Percentiles rank a stretch among this genome's conserved stretches.
Conservation (phyloP, 2,797 vertebrate species). For the Geotria australis region DNA sequence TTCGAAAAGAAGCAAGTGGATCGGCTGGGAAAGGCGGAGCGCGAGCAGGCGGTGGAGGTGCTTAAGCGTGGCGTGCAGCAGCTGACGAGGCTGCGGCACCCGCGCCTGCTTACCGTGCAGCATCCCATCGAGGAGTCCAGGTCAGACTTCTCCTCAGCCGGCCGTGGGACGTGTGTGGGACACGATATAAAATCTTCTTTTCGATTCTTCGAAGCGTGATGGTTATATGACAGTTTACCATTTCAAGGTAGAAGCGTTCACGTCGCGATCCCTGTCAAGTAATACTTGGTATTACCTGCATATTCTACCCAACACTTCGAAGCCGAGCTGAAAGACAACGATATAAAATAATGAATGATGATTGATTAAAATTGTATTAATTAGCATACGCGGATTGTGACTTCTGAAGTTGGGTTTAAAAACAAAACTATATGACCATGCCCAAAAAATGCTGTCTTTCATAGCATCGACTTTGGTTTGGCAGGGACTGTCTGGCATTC, state of each 20-base stretch:
- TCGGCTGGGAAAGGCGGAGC: slow-evolving; percentile 86
- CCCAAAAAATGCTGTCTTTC: too few relatives aligned
- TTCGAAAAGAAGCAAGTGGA: slow-evolving; percentile 91
- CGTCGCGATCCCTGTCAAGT: too few relatives aligned
- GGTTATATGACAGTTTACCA: too few relatives aligned
- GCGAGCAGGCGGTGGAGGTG: slow-evolving; percentile 79
- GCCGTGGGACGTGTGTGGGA: neutral
- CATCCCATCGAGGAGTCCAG: slow-evolving; percentile 91
- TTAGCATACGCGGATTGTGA: neutral
- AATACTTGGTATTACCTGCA: too few relatives aligned
- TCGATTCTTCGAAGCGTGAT: too few relatives aligned
- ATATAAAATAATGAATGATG: neutral
- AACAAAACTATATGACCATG: too few relatives aligned
- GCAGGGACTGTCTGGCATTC: slow-evolving; percentile 82
- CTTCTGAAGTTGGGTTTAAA: too few relatives aligned
- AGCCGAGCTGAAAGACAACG: too few relatives aligned
- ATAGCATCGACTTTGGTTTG: neutral
- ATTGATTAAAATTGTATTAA: slow-evolving; percentile 1
- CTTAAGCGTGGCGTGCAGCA: slow-evolving; percentile 80
- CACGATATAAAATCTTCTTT: neutral
- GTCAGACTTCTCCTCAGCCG: slow-evolving; percentile 12
- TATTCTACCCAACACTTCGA: too few relatives aligned
- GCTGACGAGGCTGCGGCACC: slow-evolving; percentile 68
- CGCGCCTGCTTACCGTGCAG: slow-evolving; percentile 73
- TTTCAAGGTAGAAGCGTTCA: too few relatives aligned